Conservation (phyloP, 2,113 vertebrate genomes). For the Perca schrenkii region DNA sequence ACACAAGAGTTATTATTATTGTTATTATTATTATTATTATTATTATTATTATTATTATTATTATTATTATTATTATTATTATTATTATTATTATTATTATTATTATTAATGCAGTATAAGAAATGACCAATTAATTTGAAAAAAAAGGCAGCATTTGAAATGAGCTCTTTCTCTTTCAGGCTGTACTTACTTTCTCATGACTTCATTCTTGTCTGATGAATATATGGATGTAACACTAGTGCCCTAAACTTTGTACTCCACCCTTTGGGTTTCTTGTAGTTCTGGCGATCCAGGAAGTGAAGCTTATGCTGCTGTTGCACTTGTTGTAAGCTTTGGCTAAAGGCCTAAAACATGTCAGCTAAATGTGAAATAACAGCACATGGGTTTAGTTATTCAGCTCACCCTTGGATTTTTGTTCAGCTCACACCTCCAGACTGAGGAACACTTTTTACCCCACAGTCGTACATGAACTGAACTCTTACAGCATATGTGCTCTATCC, state of each 20-base stretch:
- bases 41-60: too few relatives aligned
- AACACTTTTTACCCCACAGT: too few relatives aligned
- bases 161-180: too few relatives aligned
- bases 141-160: neutral
- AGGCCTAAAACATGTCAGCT: neutral
- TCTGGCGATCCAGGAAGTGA: constrained; percentile 26
- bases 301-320: neutral
- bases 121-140: too few relatives aligned
- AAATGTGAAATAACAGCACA: constrained; percentile 4
- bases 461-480: too few relatives aligned
- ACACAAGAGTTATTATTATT: too few relatives aligned
- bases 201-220: neutral
- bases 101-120: too few relatives aligned
- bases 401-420: neutral
- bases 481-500: too few relatives aligned
- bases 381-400: neutral
- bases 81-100: too few relatives aligned
- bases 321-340: neutral
- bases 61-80: too few relatives aligned
- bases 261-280: constrained; percentile 6
- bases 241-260: neutral
- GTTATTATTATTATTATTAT: too few relatives aligned
- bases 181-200: neutral
- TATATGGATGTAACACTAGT: neutral
- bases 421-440: too few relatives aligned